These are phyloP conservation scores for Cliona cf. orientalis DNA, from an alignment of 37 sponge, comb jelly and placozoan species.

Conservation along the genomic window DNA sequence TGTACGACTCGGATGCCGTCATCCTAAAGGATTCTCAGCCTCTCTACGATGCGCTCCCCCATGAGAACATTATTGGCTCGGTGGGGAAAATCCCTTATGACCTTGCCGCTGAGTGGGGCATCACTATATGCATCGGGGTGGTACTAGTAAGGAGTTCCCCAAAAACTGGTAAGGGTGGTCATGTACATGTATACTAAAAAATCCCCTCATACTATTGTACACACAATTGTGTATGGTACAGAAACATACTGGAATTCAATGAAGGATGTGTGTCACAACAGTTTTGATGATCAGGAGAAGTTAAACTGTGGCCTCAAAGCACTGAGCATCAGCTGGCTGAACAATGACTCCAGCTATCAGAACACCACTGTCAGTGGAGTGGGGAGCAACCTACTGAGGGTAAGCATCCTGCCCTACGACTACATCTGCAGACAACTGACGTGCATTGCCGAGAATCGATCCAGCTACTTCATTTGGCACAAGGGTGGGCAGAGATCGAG, in stretches of 20 bases:
- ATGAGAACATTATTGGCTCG: conserved; percentile 23
- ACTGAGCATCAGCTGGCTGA: conserved; percentile 11
- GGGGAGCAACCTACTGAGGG: conserved; percentile 24
- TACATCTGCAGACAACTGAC: conserved; percentile 15
- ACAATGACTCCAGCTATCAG: not conserved
- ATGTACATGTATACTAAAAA: not conserved
- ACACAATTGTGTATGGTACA: conserved; percentile 5
- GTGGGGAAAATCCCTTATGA: conserved; percentile 23
- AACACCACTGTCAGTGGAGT: conserved; percentile 4
- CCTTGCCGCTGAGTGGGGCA: conserved; percentile 19
- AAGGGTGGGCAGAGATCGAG: conserved; percentile 21
- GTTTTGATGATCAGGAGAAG: conserved; percentile 49
- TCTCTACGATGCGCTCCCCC: not conserved
- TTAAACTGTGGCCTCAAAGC: conserved; percentile 52
- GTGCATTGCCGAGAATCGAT: not conserved
- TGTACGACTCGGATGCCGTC: conserved; percentile 55
- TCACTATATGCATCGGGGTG: conserved; percentile 34
- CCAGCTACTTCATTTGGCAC: conserved; percentile 39
- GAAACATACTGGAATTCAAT: conserved; percentile 48
- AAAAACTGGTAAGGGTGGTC: conserved; percentile 15
- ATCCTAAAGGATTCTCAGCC: conserved; percentile 29
- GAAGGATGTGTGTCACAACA: not conserved
- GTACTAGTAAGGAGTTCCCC: conserved; percentile 20
- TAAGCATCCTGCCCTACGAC: conserved; percentile 36
- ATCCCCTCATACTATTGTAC: not conserved